Percentiles rank a stretch among this genome's conserved stretches.
Conservation (phyloP, 1,140 invertebrate genomes). For the Lanistes nyassanus region DNA sequence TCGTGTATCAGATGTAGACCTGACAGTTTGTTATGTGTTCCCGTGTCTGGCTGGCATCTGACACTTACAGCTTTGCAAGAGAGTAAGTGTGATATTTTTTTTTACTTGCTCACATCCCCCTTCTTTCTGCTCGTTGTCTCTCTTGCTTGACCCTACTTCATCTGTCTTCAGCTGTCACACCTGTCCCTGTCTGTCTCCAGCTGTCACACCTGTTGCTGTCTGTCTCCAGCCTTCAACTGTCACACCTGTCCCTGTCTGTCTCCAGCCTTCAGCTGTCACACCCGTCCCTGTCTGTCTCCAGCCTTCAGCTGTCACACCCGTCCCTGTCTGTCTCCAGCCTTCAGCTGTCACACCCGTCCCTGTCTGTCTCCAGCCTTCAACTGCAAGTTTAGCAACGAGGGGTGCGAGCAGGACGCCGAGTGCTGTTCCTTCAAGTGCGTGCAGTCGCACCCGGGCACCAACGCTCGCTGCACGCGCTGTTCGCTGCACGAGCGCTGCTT, state of each 20-base stretch:
- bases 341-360: not conserved
- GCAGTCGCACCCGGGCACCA: conserved; percentile 47
- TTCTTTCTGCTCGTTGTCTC: too few species aligned
- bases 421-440: conserved; percentile 48
- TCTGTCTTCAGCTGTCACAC: too few species aligned
- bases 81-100: too few species aligned
- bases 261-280: not conserved
- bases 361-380: conserved; percentile 23
- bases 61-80: too few species aligned
- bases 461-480: conserved; percentile 46
- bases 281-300: not conserved
- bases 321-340: too few species aligned
- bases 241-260: not conserved
- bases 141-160: too few species aligned
- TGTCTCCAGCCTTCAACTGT: not conserved
- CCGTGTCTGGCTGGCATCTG: too few species aligned
- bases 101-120: too few species aligned
- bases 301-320: not conserved
- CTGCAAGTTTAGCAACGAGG: conserved; percentile 55
- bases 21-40: too few species aligned
- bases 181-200: not conserved
- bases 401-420: conserved; percentile 34
- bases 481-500: conserved; percentile 39
- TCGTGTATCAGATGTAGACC: too few species aligned
- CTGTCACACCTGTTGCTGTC: not conserved